phyloP scores from a whole-genome alignment of 2,888 invertebrate species.

The Pherbina coryleti region DNA sequence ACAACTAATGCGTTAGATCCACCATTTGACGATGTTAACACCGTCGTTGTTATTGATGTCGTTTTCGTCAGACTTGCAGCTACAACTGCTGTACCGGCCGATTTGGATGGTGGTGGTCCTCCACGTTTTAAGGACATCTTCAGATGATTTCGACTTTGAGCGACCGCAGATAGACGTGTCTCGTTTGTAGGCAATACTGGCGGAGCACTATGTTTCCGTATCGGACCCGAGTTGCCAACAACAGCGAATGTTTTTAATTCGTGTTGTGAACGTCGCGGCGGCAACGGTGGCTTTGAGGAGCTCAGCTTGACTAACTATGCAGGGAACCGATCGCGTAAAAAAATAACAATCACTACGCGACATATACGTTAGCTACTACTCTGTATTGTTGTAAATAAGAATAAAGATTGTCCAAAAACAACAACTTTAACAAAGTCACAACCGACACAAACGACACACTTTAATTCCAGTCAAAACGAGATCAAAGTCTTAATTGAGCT shows the following conservation, averaged over 20 bases:
- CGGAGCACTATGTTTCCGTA: conserved; percentile 51
- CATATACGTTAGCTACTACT: conserved; percentile 44
- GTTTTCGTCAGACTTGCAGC: background rate
- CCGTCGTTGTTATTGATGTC: background rate
- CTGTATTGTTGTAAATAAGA: background rate
- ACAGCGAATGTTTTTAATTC: conserved; percentile 51
- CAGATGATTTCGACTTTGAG: conserved; percentile 56
- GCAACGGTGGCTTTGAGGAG: conserved; percentile 65
- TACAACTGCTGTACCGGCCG: conserved; percentile 56
- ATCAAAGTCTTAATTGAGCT: background rate
- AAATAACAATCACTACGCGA: conserved; percentile 44
- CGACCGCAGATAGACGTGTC: conserved; percentile 55
- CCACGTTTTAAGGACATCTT: conserved; percentile 64
- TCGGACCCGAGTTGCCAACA: conserved; percentile 41
- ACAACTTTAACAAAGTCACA: conserved; percentile 11
- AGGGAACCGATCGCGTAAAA: conserved; percentile 36
- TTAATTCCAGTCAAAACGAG: background rate
- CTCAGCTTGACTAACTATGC: conserved; percentile 55
- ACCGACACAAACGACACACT: background rate
- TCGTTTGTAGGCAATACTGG: conserved; percentile 43
- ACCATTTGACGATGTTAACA: background rate
- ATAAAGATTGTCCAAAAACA: conserved; percentile 10
- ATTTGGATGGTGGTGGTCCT: conserved; percentile 62
- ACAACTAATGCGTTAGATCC: background rate
- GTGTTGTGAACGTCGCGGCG: conserved; percentile 53